Evolutionary conservation across 2,888 invertebrate genomes (phyloP).

Genomic region (Cheilosia vulpina): DNA sequence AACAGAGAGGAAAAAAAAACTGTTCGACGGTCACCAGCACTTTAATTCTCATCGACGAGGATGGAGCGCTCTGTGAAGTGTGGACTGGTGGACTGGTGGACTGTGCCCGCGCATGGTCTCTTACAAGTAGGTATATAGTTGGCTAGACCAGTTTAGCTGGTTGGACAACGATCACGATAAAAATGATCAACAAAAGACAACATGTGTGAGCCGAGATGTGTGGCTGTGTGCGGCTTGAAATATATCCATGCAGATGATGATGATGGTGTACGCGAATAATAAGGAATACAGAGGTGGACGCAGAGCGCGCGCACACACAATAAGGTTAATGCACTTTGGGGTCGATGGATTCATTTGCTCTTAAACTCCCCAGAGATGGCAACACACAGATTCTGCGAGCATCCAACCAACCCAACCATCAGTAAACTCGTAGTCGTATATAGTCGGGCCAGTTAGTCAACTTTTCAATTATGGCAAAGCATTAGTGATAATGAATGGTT

Average conservation of each 20-base stretch:
- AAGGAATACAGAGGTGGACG: slow-evolving; percentile 46
- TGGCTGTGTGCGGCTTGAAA: slow-evolving; percentile 19
- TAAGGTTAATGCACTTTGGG: slow-evolving; percentile 73
- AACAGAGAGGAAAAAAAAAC: slow-evolving; percentile 30
- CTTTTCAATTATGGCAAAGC: slow-evolving; percentile 68
- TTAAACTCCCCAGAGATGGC: slow-evolving; percentile 59
- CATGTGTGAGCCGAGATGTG: slow-evolving; percentile 1
- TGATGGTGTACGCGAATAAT: slow-evolving; percentile 37
- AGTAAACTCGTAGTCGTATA: neutral
- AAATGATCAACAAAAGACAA: slow-evolving; percentile 53
- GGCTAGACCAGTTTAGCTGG: slow-evolving; percentile 73
- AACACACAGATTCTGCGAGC: slow-evolving; percentile 19
- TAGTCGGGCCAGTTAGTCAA: slow-evolving; percentile 61
- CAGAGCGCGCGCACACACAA: slow-evolving; percentile 33
- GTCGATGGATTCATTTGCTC: slow-evolving; percentile 69
- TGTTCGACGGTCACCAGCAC: slow-evolving; percentile 64
- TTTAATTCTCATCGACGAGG: slow-evolving; percentile 44
- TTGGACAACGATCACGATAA: slow-evolving; percentile 70
- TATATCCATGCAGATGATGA: slow-evolving; percentile 45
- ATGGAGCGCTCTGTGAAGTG: slow-evolving; percentile 2
- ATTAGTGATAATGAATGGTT: slow-evolving; percentile 68
- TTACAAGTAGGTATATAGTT: slow-evolving; percentile 37
- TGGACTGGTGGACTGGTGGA: slow-evolving; percentile 5
- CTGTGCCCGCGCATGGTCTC: slow-evolving; percentile 37
- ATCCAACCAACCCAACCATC: neutral